Evolutionary conservation across 2,888 invertebrate genomes (phyloP), one percentile per base, ranked within the genome.

Genomic region (Luperina nickerlii): DNA sequence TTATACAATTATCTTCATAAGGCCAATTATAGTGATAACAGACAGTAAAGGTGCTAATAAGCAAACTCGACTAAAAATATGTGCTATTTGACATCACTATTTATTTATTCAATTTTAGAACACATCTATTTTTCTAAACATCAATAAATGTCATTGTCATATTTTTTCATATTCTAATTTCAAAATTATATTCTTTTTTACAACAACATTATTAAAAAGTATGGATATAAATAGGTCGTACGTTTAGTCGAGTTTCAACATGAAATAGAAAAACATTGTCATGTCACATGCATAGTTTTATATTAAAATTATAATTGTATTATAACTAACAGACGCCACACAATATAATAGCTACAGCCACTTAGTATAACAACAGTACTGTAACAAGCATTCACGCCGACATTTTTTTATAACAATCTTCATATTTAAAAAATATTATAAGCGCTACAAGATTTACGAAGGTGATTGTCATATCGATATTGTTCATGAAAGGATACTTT

Each of bases 11-110:
- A 82, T 77, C 82, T 86, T 89, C 85, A 87, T 92, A 92, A 92
- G 92, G 91, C 91, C 90, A 91, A 91, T 85, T 88, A 91, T 88
- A 90, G 84, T 85, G 76, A 65, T 67, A 80, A 77, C 62, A 69
- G 18, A 76, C 76, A 72, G 57, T 75, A 69, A 76, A 71, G 66
- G 63, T n/a, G 74, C 68, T 76, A 83, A 65, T 57, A 67, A 72
- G 45, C 65, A 74, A 88, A 88, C 80, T 88, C 89, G 84, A 87
- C 87, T 87, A 87, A 88, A 82, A 76, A 72, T 74, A 84, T 81
- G 81, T 5, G 24, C 72, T 78, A 76, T 79, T 82, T 32, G n/a
- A 68, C 32, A 76, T 67, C 60, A 84, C 60, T 78, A 77, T 67
- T 73, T 62, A 51, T 62, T 69, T n/a, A 74, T 75, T 79, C 18